Conservation (phyloP, 2,888 invertebrate species). For the Sycophila texana region DNA sequence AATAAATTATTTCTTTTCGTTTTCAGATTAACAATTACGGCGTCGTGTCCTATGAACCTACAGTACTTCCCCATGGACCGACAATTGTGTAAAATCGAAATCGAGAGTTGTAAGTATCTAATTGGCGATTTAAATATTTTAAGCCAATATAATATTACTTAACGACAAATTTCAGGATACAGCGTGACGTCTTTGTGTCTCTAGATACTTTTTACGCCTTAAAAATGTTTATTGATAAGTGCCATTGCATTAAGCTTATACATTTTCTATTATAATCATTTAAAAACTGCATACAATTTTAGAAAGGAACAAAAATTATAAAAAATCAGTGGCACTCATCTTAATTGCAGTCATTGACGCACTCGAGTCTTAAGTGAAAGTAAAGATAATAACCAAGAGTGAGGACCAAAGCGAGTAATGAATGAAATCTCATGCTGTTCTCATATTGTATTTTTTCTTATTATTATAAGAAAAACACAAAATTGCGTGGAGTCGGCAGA, state of each 20-base stretch:
- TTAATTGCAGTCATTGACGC: constrained; percentile 32
- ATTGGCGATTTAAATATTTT: constrained; percentile 14
- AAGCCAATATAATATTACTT: neutral
- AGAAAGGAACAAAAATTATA: too few relatives aligned
- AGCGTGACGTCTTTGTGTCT: too few relatives aligned
- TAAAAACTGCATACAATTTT: neutral
- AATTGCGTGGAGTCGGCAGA: too few relatives aligned
- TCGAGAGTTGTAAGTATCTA: constrained; percentile 96
- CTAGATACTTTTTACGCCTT: too few relatives aligned
- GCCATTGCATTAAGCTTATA: neutral
- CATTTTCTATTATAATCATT: neutral
- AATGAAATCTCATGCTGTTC: too few relatives aligned
- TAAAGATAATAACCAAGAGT: too few relatives aligned
- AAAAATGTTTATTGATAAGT: too few relatives aligned
- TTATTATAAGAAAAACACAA: too few relatives aligned
- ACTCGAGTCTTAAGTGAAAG: neutral
- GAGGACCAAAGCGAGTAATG: too few relatives aligned
- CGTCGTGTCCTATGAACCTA: constrained; percentile 96
- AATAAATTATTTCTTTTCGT: neutral
- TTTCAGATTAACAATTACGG: constrained; percentile 93
- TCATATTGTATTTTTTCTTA: too few relatives aligned
- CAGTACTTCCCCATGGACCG: constrained; percentile 98
- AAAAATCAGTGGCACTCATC: constrained; percentile 35
- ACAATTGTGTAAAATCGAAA: constrained; percentile 95
- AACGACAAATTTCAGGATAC: too few relatives aligned